phyloP scores from a whole-genome alignment of 2,888 invertebrate genomes.

The Tenthredo scrophulariae region DNA sequence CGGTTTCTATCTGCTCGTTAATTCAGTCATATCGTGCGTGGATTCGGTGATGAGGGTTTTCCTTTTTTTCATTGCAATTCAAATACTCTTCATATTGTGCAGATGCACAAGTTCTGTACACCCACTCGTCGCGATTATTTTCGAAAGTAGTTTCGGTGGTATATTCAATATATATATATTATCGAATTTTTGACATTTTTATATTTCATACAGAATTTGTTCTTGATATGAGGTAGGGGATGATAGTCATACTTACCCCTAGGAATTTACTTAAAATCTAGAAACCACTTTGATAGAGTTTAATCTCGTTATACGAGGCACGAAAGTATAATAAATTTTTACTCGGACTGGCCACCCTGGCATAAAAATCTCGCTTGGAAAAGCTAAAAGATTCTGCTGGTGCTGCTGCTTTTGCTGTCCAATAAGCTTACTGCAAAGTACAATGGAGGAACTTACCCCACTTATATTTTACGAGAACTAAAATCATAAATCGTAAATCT shows the following conservation, averaged over 20 bases:
- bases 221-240: neutral
- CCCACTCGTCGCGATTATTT: neutral
- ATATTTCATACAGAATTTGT: neutral
- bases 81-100: neutral
- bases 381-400: conserved; percentile 2
- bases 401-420: neutral
- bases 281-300: neutral
- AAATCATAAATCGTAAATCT: conserved; percentile 19
- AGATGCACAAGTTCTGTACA: neutral
- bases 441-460: neutral
- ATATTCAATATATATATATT: neutral
- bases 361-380: neutral
- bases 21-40: conserved; percentile 31
- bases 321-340: conserved; percentile 14
- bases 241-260: neutral
- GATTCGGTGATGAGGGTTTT: neutral
- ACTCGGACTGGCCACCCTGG: neutral
- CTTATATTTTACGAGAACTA: conserved; percentile 10
- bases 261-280: neutral
- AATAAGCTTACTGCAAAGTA: conserved; percentile 19
- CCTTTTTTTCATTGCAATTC: neutral
- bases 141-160: neutral
- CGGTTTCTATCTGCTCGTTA: neutral
- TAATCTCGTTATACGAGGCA: neutral
- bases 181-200: neutral